Base-by-base conservation (phyloP, 1,140 invertebrate species). In the Drosophila asahinai region DNA sequence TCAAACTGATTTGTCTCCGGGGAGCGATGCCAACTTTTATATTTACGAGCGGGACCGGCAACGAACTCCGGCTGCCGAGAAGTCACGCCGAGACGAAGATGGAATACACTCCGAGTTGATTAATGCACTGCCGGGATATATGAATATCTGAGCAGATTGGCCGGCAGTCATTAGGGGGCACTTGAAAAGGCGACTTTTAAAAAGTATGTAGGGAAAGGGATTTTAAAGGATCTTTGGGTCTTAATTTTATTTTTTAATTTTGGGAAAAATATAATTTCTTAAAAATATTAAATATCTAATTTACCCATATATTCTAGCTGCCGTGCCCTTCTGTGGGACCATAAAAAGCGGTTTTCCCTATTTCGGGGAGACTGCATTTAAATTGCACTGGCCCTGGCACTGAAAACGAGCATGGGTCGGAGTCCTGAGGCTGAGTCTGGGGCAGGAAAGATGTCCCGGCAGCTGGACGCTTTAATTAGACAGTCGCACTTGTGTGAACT, bases 1-100 rank as follows among this genome's bases (percentile, higher is more conserved):
- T 89, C 86, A 89, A 89, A 89, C 86, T 90, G 86, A 89, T 89
- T 89, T 90, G 86, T 89, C 86, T 82, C 86, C 75, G 52, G 86
- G 86, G 86, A 81, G 81, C 77, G 68, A 76, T 89, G 86, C 86
- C 86, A 89, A 89, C 86, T 89, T 89, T 89, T 70, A 84, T 90
- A 80, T 90, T 89, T 89, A 89, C 81, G 84, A 87, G 66, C 63
- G 48, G 22, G 38, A 59, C 27, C 40, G 15, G 30, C 48, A 51
- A 54, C 40, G 54, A 55, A 40, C 68, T 60, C 27, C 40, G 17
- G 15, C 15, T 27, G 11, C n/a, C 9, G 5, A 12, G 22, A 1
- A 54, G 14, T 27, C 9, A 5, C 22, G 11, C 11, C 25, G 15
- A 47, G 43, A 58, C 47, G 62, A 86, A 75, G 49, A 58, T 45